phyloP scores from a whole-genome alignment of 2,888 invertebrate genomes.

The Quadroppia sp. region DNA sequence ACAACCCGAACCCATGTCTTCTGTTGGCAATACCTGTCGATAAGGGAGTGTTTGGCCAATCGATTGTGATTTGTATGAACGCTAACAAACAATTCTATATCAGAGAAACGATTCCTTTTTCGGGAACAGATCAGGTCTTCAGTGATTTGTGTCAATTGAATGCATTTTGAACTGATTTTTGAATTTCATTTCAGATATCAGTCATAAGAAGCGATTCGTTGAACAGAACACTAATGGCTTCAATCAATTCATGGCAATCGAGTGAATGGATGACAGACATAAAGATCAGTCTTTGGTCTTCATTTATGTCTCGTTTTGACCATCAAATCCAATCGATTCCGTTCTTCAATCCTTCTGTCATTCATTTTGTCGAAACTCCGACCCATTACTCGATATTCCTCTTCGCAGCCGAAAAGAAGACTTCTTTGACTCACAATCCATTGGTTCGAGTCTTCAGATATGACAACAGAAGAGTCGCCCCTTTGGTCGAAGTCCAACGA shows the following conservation, averaged over 20 bases:
- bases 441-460: neutral
- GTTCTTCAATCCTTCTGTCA: neutral
- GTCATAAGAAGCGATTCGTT: neutral
- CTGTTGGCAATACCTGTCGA: neutral
- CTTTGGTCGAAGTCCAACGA: slow-evolving; percentile 4
- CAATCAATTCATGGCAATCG: slow-evolving; percentile 3
- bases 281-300: neutral
- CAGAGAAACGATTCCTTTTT: neutral
- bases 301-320: neutral
- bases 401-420: slow-evolving; percentile 9
- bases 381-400: neutral
- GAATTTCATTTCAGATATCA: neutral
- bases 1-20: neutral
- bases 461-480: neutral
- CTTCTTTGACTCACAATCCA: slow-evolving; percentile 13
- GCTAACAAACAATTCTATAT: neutral
- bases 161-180: too few species aligned
- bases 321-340: neutral
- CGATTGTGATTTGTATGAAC: neutral
- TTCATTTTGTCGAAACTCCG: neutral
- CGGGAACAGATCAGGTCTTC: slow-evolving; percentile 11
- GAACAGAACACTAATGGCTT: neutral
- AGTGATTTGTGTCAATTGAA: too few species aligned
- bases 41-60: neutral
- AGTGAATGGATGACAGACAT: neutral